These are phyloP conservation scores for Ethmia dodecea DNA, from an alignment of 2,888 invertebrate genomes.

Conservation along the genomic window DNA sequence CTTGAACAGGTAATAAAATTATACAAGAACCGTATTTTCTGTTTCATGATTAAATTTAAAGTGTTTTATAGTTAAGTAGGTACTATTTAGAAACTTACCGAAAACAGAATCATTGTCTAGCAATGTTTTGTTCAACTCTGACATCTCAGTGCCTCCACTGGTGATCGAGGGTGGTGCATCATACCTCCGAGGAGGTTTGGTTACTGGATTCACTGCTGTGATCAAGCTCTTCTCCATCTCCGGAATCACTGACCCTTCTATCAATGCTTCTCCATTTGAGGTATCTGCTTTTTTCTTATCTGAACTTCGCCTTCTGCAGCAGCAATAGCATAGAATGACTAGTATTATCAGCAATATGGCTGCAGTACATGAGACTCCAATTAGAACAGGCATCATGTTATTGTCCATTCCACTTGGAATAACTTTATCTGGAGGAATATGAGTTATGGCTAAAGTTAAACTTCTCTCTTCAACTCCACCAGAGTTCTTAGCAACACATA, in stretches of 20 bases:
- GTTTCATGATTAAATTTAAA: too few relatives aligned
- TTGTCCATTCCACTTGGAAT: conserved; percentile 74
- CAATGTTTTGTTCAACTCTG: conserved; percentile 88
- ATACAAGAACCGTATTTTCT: too few relatives aligned
- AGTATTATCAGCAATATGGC: conserved; percentile 70
- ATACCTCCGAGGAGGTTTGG: conserved; percentile 88
- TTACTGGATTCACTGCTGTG: conserved; percentile 90
- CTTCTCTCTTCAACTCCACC: conserved; percentile 89
- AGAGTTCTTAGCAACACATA: conserved; percentile 88
- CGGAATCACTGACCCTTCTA: conserved; percentile 86
- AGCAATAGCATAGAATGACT: conserved; percentile 76
- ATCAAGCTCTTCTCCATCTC: conserved; percentile 92
- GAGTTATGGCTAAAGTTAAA: conserved; percentile 78
- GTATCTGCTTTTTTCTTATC: conserved; percentile 78
- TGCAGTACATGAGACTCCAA: conserved; percentile 65
- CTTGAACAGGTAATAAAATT: too few relatives aligned
- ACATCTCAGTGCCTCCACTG: conserved; percentile 85
- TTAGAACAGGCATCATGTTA: conserved; percentile 73
- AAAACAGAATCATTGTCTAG: conserved; percentile 89
- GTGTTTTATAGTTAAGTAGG: too few relatives aligned
- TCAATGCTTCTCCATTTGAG: conserved; percentile 82
- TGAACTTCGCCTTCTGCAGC: conserved; percentile 71
- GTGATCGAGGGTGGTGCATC: conserved; percentile 84
- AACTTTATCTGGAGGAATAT: conserved; percentile 45
- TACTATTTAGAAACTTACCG: conserved; percentile 71